Base-by-base conservation (phyloP, 2,797 vertebrate genomes). In the Pangasius sanitwongsei region DNA sequence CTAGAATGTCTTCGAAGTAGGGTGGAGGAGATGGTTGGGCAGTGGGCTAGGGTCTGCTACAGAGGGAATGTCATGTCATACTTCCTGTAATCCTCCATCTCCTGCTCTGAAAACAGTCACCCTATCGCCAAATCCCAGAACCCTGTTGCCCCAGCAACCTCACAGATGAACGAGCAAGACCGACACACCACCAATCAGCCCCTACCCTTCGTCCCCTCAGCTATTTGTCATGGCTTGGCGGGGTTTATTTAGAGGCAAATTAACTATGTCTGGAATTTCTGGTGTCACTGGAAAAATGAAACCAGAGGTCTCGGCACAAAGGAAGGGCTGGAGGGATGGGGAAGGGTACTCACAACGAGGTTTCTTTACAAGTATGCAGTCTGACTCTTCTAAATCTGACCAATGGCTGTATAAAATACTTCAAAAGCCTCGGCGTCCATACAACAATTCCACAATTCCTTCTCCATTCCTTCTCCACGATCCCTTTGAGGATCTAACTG, bases 221-320 rank as follows among this genome's bases (percentile, higher is more conserved):
- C 94, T 96, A 95, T 96, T 96, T 96, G 95, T 96, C 96, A 96
- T 95, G 95, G 95, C 94, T 95, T 95, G 95, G 95, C 95, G 95
- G 94, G 95, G 94, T 96, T 96, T 96, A 95, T 96, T 96, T 97
- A 95, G 95, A 96, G 94, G 96, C 94, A 96, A 96, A 96, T 96
- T 95, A 96, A 96, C 95, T 95, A 95, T 96, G 96, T 96, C 96
- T 96, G 95, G 95, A 96, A 96, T 96, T 95, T 94, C 44, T 92
- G 92, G 93, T 95, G 94, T 95, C 94, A 94, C 92, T 89, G 72
- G 90, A 90, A 95, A 95, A 94, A 95, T 92, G 31, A 92, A 94
- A 94, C 90, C 82, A 44, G 91, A 37, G 92, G 89, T 88, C 92
- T 72, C 77, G 83, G 90, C 87, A 94, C 93, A 95, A 94, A 95